Evolutionary conservation across 2,888 invertebrate species (phyloP).

Genomic region (Sarcophaga subvicina): DNA sequence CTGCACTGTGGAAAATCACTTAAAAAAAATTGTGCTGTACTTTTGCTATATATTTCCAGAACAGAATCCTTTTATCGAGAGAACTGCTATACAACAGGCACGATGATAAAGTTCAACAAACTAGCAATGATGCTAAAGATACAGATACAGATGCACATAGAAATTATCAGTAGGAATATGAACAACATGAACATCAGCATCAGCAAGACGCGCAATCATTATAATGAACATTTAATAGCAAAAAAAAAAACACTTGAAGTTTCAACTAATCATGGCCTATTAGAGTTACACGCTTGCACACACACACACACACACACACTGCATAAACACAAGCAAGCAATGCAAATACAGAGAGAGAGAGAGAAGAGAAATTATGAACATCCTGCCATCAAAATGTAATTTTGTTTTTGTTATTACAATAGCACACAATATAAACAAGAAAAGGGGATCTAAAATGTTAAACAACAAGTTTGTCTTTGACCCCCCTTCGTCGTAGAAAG

Average conservation of each 20-base stretch:
- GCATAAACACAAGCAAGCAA: neutral
- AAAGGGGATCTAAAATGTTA: conserved; percentile 19
- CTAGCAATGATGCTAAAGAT: conserved; percentile 23
- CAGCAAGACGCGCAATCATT: conserved; percentile 13
- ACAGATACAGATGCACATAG: neutral
- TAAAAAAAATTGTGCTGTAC: conserved; percentile 26
- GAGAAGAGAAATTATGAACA: conserved; percentile 40
- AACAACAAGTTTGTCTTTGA: conserved; percentile 52
- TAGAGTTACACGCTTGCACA: conserved; percentile 27
- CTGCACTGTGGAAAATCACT: conserved; percentile 21
- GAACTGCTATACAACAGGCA: neutral
- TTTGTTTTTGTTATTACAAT: conserved; percentile 8
- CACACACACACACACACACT: neutral
- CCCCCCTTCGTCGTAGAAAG: conserved; percentile 18
- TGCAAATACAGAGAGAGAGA: neutral
- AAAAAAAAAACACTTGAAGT: conserved; percentile 38
- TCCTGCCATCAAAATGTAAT: conserved; percentile 52
- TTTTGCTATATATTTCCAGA: conserved; percentile 18
- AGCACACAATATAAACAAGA: neutral
- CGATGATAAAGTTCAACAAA: conserved; percentile 41
- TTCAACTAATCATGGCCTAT: conserved; percentile 56
- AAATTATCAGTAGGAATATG: neutral
- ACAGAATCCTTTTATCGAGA: conserved; percentile 49
- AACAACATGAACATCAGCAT: conserved; percentile 19
- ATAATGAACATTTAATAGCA: conserved; percentile 45